A percentile compares a stretch with the other conserved stretches of the same genome.
Conservation (phyloP, 2,797 vertebrate genomes). For the Argya squamiceps region DNA sequence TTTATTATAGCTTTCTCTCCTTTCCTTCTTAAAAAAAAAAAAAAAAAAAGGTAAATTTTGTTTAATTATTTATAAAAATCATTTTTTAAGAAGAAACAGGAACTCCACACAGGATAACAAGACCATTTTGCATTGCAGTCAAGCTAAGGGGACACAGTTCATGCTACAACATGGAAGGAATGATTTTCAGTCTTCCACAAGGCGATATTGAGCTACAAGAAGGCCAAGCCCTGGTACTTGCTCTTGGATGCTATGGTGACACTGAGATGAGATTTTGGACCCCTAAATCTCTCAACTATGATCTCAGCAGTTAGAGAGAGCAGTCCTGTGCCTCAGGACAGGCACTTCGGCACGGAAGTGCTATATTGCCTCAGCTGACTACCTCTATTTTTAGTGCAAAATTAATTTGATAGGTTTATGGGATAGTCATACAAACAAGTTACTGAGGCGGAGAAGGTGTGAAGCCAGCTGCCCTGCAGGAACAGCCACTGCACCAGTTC, state of each 20-base stretch:
- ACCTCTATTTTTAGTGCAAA: not conserved
- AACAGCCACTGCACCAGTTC: not conserved
- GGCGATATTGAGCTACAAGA: not conserved
- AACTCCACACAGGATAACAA: not conserved
- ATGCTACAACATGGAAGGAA: not conserved
- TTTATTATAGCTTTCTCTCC: not conserved
- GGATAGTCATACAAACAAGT: not conserved
- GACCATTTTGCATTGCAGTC: not conserved
- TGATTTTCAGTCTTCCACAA: not conserved
- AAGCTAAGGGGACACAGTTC: not conserved
- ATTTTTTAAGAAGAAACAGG: not conserved
- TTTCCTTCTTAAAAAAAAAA: too few relatives aligned
- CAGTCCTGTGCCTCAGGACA: not conserved
- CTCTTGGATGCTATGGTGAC: not conserved
- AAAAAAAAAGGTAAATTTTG: not conserved
- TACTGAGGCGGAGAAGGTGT: not conserved
- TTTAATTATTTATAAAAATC: not conserved
- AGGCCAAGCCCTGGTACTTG: fast-evolving
- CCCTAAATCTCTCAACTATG: not conserved
- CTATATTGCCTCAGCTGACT: not conserved
- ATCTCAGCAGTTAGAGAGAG: not conserved
- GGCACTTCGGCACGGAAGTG: not conserved
- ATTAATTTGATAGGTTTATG: not conserved
- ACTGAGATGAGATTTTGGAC: not conserved
- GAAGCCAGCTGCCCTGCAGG: not conserved